Percentiles rank a stretch among this genome's conserved stretches.
These are phyloP conservation scores for Neocloeon triangulifer DNA, from an alignment of 1,140 invertebrate species.

Conservation along the genomic window DNA sequence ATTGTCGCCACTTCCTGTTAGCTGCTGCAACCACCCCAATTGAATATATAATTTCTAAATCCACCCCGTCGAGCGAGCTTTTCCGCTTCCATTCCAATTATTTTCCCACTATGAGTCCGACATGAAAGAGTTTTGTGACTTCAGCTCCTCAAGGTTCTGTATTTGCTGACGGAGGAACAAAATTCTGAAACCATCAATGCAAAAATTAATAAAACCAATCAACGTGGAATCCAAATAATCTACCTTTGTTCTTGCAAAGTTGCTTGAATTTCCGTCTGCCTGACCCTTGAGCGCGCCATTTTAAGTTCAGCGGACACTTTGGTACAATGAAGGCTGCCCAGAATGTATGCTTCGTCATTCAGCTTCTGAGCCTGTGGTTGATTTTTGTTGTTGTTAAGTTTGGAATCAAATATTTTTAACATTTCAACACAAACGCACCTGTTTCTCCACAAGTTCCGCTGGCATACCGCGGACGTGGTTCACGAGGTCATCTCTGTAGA, in stretches of 20 bases:
- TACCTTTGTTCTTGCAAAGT: conserved; percentile 93
- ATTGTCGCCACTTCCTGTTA: too few relatives aligned
- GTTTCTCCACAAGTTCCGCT: conserved; percentile 76
- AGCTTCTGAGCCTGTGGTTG: conserved; percentile 51
- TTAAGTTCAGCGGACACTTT: conserved; percentile 87
- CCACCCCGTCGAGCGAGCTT: too few relatives aligned
- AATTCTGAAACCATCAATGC: conserved; percentile 52
- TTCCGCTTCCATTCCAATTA: too few relatives aligned
- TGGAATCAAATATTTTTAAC: too few relatives aligned
- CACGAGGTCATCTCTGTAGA: conserved; percentile 75
- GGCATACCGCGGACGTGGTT: conserved; percentile 81
- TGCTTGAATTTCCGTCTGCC: conserved; percentile 88
- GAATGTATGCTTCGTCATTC: conserved; percentile 59
- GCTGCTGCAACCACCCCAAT: too few relatives aligned
- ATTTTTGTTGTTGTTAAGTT: neutral
- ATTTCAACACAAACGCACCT: conserved; percentile 39
- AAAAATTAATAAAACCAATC: neutral
- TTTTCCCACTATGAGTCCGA: conserved; percentile 37
- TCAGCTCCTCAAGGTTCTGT: conserved; percentile 67
- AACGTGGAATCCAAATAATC: conserved; percentile 15
- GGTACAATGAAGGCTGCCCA: conserved; percentile 72
- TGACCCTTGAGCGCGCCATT: conserved; percentile 77
- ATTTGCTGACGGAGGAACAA: conserved; percentile 80
- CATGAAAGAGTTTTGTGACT: conserved; percentile 81
- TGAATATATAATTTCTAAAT: too few relatives aligned